Base-by-base conservation (phyloP, 2,113 vertebrate species). In the Chloropsis cyanopogon region DNA sequence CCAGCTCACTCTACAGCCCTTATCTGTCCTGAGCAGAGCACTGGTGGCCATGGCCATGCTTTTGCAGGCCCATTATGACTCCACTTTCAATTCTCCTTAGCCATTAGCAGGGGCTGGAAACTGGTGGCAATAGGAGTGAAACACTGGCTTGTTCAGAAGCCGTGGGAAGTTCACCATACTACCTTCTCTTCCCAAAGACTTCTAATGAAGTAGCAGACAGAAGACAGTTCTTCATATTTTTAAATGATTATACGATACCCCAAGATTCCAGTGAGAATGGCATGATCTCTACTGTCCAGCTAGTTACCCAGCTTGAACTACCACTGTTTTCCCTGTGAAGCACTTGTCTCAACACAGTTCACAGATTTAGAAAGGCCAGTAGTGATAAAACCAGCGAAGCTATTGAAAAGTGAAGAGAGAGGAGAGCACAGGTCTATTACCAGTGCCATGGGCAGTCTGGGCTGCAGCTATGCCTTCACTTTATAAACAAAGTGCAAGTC, bases 241-340 rank as follows among this genome's bases (percentile, higher is more conserved):
- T 37, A 9, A 72, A 61, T 33, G 2, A 56, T 24, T 61, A 24
- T 3, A 47, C 5, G 59, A 4, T 39, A 46, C 7, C 8, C 13
- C 23, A 52, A 26, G 14, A 57, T n/a, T 77, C 28, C 87, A 26
- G 13, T 3, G 19, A 77, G 72, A 47, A 44, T 46, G 64, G 47
- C 9, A 53, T 13, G n/a, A 56, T 41, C 23, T 35, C 61, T 42
- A 19, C 28, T 47, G n/a, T 35, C 26, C 37, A 3, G 8, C 6
- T 1, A 8, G 63, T 42, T n/a, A 65, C 25, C 13, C 35, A 39
- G 28, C 47, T 49, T 78, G 23, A 57, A 35, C 47, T 46, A 33
- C 33, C 24, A 9, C 21, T 69, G 16, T 31, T 29, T 70, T 31
- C 8, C 13, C 11, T 3, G 3, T 0, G 1, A 10, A 64, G 35